phyloP scores from a whole-genome alignment of 2,888 invertebrate genomes.

The Tryphoninae sp. region DNA sequence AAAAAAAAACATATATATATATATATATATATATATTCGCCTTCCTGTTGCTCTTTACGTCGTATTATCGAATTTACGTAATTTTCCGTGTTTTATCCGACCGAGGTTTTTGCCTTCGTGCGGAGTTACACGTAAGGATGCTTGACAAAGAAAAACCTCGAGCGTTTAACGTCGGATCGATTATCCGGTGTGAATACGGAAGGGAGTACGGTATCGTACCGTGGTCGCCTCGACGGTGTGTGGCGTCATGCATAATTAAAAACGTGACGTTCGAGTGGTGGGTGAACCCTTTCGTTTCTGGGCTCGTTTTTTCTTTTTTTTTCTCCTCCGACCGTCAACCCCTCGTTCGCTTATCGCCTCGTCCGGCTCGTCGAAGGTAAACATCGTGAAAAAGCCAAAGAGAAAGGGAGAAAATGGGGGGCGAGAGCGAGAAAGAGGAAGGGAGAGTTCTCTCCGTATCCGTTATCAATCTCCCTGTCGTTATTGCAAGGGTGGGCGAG shows the following conservation, averaged over 20 bases:
- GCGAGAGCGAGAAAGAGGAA: not conserved
- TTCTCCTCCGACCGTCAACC: slow-evolving; percentile 62
- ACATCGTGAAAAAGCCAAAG: slow-evolving; percentile 80
- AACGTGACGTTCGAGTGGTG: slow-evolving; percentile 74
- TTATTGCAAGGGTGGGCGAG: slow-evolving; percentile 60
- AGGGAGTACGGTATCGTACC: slow-evolving; percentile 50
- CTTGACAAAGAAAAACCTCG: slow-evolving; percentile 29
- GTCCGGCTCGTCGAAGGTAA: slow-evolving; percentile 76
- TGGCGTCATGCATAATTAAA: slow-evolving; percentile 70
- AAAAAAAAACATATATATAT: not conserved
- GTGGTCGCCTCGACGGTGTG: slow-evolving; percentile 14
- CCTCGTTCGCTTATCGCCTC: slow-evolving; percentile 74
- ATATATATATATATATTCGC: too few relatives aligned
- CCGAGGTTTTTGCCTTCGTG: not conserved
- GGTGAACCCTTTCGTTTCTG: slow-evolving; percentile 67
- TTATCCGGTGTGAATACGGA: slow-evolving; percentile 67
- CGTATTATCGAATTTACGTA: not conserved
- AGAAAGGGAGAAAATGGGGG: slow-evolving; percentile 65
- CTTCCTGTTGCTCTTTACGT: too few relatives aligned
- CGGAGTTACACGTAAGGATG: slow-evolving; percentile 12
- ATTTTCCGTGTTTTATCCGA: not conserved
- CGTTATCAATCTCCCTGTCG: slow-evolving; percentile 79
- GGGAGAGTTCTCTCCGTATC: slow-evolving; percentile 69
- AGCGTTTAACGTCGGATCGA: slow-evolving; percentile 44
- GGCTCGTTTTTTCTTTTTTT: slow-evolving; percentile 37